phyloP scores from a whole-genome alignment of 2,113 vertebrate species.

The Cyanoramphus novaezelandiae region DNA sequence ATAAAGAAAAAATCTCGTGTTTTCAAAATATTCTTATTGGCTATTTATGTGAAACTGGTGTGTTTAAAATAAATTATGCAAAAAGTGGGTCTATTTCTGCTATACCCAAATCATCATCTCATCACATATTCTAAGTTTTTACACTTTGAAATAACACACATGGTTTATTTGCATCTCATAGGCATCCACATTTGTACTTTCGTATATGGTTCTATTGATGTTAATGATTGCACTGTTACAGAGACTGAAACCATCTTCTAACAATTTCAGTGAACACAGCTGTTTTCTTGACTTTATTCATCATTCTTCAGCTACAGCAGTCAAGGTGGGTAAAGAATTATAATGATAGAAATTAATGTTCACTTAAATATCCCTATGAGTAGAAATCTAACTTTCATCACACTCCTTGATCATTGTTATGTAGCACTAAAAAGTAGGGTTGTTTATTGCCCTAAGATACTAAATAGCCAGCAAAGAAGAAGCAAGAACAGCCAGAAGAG shows the following conservation, averaged over 20 bases:
- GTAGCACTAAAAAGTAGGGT: background rate
- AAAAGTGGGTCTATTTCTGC: background rate
- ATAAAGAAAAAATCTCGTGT: background rate
- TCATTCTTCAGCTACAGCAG: background rate
- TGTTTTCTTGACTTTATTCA: background rate
- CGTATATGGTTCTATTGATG: background rate
- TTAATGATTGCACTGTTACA: background rate
- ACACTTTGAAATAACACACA: background rate
- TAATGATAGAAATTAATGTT: background rate
- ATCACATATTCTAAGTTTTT: background rate
- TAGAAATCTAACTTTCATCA: background rate
- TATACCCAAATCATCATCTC: background rate
- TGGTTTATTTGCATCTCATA: background rate
- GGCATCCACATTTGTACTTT: background rate
- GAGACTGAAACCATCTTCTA: background rate
- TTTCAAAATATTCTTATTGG: background rate
- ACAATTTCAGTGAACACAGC: background rate
- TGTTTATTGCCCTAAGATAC: background rate
- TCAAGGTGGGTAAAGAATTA: background rate
- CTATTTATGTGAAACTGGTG: background rate
- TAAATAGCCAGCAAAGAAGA: background rate
- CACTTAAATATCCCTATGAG: background rate
- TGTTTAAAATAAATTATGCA: background rate
- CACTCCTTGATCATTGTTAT: background rate
- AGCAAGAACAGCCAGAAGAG: background rate